Percentiles rank a stretch among this genome's conserved stretches.
Evolutionary conservation across 2,797 vertebrate genomes (phyloP).

Genomic region (Taenioides sp.): DNA sequence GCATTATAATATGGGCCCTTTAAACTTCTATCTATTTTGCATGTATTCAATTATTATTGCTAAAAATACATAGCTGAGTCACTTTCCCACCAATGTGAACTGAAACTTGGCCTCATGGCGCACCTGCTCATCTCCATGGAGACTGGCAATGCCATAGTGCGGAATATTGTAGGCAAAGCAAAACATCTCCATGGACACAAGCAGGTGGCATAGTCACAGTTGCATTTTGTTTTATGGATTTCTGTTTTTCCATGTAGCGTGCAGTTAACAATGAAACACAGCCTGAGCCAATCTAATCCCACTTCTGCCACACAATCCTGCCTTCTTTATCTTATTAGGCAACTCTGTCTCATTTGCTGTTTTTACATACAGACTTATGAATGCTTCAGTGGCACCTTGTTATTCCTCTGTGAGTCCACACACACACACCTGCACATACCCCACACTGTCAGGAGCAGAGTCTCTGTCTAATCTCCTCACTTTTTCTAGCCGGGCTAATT

Average conservation of each 20-base stretch:
- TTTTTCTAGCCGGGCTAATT: slow-evolving; percentile 53
- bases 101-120: no score
- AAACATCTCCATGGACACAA: background rate
- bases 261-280: slow-evolving; percentile 1
- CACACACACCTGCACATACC: background rate
- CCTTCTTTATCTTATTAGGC: slow-evolving; percentile 3
- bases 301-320: background rate
- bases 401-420: slow-evolving; percentile 4
- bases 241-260: background rate
- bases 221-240: background rate
- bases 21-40: no score
- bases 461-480: slow-evolving; percentile 46
- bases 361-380: slow-evolving; percentile 8
- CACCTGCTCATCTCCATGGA: no score
- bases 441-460: slow-evolving; percentile 19
- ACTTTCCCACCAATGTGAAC: no score
- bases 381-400: slow-evolving; percentile 3
- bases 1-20: no score
- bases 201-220: background rate
- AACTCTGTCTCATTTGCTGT: slow-evolving; percentile 3
- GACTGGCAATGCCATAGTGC: no score
- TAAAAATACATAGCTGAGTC: no score
- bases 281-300: slow-evolving; percentile 1
- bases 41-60: no score
- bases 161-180: background rate